Conservation (phyloP, 2,797 vertebrate genomes). For the Todus mexicanus region DNA sequence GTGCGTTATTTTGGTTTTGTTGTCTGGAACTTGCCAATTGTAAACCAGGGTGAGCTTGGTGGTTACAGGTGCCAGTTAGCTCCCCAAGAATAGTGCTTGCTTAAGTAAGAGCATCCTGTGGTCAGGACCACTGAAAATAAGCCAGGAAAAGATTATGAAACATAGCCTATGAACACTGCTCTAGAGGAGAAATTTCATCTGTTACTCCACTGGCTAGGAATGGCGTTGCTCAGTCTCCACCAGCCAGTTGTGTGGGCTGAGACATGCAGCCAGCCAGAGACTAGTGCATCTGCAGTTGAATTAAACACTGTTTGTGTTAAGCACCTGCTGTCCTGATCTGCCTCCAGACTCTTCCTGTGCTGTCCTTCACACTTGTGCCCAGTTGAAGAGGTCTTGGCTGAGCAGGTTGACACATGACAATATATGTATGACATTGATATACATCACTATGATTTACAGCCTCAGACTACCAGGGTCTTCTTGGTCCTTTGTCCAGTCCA, state of each 20-base stretch:
- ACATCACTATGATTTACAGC: background rate
- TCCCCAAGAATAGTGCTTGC: background rate
- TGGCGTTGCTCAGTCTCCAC: background rate
- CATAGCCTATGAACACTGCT: background rate
- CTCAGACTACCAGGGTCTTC: background rate
- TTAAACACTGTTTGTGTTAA: background rate
- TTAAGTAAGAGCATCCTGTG: background rate
- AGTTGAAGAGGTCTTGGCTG: background rate
- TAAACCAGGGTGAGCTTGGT: background rate
- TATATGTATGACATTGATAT: no score
- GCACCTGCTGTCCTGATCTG: background rate
- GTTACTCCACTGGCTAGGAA: background rate
- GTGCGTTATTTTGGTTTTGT: background rate
- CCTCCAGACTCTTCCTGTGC: background rate
- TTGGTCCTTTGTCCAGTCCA: background rate
- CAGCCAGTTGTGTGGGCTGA: background rate
- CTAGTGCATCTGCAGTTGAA: background rate
- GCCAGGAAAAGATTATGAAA: background rate
- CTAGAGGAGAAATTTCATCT: background rate
- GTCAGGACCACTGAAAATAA: background rate
- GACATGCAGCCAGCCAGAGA: background rate
- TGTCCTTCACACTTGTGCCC: background rate
- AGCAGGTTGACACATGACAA: background rate
- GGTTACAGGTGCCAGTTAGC: accelerated
- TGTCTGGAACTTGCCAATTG: background rate